Evolutionary conservation across 1,140 invertebrate genomes (phyloP).

Genomic region (Hyles vespertilio): DNA sequence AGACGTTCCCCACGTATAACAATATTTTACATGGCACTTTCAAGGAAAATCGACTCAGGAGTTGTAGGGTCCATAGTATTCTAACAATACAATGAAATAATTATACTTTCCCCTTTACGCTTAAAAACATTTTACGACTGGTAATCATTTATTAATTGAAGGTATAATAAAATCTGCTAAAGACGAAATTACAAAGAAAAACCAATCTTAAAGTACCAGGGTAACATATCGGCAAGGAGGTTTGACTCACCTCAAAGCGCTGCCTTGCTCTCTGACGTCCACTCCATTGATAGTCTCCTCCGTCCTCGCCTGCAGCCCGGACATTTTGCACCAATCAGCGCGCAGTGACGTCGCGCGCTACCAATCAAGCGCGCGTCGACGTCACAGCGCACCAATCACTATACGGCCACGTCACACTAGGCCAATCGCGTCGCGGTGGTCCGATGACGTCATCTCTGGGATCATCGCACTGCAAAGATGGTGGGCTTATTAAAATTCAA

Average conservation of each 20-base stretch:
- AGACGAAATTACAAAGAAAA: too few species aligned
- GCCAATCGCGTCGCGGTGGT: conserved; percentile 27
- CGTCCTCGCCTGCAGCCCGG: conserved; percentile 57
- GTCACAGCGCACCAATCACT: conserved; percentile 15
- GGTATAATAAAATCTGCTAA: too few species aligned
- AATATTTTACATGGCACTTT: too few species aligned
- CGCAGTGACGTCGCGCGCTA: conserved; percentile 24
- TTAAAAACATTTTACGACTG: too few species aligned
- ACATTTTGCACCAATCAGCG: conserved; percentile 61
- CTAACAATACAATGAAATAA: too few species aligned
- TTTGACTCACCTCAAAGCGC: conserved; percentile 61
- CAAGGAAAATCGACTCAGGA: too few species aligned
- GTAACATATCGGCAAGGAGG: too few species aligned
- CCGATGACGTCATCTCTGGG: conserved; percentile 16
- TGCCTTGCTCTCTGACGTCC: conserved; percentile 66
- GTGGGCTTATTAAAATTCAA: conserved; percentile 18
- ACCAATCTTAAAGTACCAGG: too few species aligned
- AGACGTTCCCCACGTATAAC: too few species aligned
- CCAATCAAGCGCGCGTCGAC: conserved; percentile 31
- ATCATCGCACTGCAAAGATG: conserved; percentile 40
- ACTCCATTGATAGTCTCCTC: conserved; percentile 65
- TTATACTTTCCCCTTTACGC: too few species aligned
- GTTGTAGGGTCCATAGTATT: too few species aligned
- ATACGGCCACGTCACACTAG: conserved; percentile 17
- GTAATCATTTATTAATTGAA: too few species aligned